Percentiles rank a stretch among this genome's conserved stretches.
phyloP scores from a whole-genome alignment of 2,888 invertebrate genomes.

The Harmothoe impar region DNA sequence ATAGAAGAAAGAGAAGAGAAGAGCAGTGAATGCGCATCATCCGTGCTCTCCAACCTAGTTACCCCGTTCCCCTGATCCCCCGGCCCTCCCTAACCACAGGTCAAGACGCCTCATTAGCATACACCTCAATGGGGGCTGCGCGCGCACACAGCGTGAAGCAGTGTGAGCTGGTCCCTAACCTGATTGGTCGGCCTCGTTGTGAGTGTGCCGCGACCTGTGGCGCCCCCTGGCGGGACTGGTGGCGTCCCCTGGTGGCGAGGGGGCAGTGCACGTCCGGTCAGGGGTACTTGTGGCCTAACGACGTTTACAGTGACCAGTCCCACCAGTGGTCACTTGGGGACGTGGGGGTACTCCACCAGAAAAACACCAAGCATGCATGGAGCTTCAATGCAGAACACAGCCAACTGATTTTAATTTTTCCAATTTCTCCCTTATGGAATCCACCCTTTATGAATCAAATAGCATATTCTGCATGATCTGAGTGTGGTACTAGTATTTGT shows the following conservation, averaged over 20 bases:
- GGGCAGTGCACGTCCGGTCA: slow-evolving; percentile 19
- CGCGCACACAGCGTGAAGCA: neutral
- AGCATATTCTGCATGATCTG: too few species aligned
- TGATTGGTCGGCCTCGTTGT: neutral
- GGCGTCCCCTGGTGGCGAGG: neutral
- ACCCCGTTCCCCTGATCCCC: neutral
- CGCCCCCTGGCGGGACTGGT: neutral
- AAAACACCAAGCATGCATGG: too few species aligned
- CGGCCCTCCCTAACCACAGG: neutral
- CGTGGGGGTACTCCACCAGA: neutral
- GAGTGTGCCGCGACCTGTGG: neutral
- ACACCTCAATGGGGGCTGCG: slow-evolving; percentile 1
- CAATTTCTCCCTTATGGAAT: too few species aligned
- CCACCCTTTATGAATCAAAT: too few species aligned
- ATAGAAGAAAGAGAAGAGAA: neutral
- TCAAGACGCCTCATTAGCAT: neutral
- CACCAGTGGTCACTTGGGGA: neutral
- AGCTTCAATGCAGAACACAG: too few species aligned
- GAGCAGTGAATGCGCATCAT: neutral
- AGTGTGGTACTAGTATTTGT: too few species aligned
- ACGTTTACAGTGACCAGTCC: slow-evolving; percentile 18
- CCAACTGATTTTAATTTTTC: too few species aligned
- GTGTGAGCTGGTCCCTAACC: neutral
- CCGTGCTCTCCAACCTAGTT: neutral
- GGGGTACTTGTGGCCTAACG: slow-evolving; percentile 12